Evolutionary conservation across 2,797 vertebrate species (phyloP), one percentile per base, ranked within the genome.

Genomic region (Graptemys geographica): DNA sequence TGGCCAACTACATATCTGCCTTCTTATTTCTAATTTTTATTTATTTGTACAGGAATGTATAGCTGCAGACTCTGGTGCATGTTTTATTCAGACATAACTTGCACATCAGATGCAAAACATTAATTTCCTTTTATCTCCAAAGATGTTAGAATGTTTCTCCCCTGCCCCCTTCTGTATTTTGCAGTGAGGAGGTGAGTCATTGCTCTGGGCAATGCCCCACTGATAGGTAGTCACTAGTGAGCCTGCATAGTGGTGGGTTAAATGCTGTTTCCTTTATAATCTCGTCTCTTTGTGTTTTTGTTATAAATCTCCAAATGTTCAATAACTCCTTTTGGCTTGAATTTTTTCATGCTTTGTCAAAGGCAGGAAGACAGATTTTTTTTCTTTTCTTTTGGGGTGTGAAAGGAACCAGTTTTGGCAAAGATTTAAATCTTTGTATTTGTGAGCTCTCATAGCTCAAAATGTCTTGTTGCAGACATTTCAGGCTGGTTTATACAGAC

Each of bases 121-220:
- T 91, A 86, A 49, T 28, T 76, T 85, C 62, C 86, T 89, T 88
- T 21, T 72, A 72, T 95, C 85, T 59, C 74, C 11, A 49, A 47
- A 76, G 57, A 27, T 83, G 49, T 83, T 91, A 65, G 27, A 62
- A 53, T 41, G 3, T 44, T 96, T 86, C 15, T 96, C 93, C 87
- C 82, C 86, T n/a, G 4, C 84, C 83, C 52, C 10, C 69, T 91
- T 9, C 23, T 80, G 69, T 88, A 31, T 90, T 92, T 88, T 94
- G 74, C 52, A 95, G 19, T 27, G 4, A 47, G 21, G 8, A 76
- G 13, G 25, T 44, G 11, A 27, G 6, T 37, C 55, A 57, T 96
- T 49, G 85, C 92, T 52, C 27, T 95, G 94, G 96, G 93, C 94
- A 97, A 7, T 96, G 91, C 94, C 96, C 82, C 91, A 79, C 91